Base-by-base conservation (phyloP, 2,888 invertebrate genomes). In the Drosophila nigricruria region DNA sequence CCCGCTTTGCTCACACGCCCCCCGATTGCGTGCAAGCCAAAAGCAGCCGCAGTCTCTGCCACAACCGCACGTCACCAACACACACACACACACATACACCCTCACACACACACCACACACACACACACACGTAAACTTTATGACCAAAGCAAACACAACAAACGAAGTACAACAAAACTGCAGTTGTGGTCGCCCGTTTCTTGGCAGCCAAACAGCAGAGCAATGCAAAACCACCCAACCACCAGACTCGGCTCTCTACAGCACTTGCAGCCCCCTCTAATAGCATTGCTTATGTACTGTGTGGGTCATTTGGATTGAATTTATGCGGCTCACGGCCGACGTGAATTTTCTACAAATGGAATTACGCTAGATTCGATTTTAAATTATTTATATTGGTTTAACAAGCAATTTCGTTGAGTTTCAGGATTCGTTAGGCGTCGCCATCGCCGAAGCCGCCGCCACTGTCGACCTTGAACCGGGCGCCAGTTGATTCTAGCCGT, bases 31-130 rank as follows among this genome's bases (percentile, higher is more conserved):
- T 36, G 42, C 25, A 62, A 58, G 59, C 64, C 67, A 75, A 71
- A 68, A 47, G 54, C 74, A 71, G 70, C 75, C 71, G 54, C 73
- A 73, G 64, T 64, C 49, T 52, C 59, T 18, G 42, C 72, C 64
- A 47, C 77, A 83, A 83, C 84, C 87, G 56, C 82, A 83, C 79
- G 81, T 79, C 87, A 83, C 71, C 66, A 77, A 60, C 86, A 77
- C 58, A 67, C 52, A 67, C 42, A 27, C 69, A 60, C 47, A 27
- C 25, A 53, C 49, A 45, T 30, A 42, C 47, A 52, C 52, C 34
- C 23, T 38, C 27, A 43, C 20, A 40, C 32, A 42, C 18, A 53
- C 27, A 32, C 16, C 32, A 42, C 18, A 53, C 27, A 32, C 16
- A 47, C 20, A 56, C 25, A 59, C 25, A 47, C 57, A 45, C 30